Evolutionary conservation across 1,140 invertebrate species (phyloP).

Genomic region (Sesamia nonagrioides): DNA sequence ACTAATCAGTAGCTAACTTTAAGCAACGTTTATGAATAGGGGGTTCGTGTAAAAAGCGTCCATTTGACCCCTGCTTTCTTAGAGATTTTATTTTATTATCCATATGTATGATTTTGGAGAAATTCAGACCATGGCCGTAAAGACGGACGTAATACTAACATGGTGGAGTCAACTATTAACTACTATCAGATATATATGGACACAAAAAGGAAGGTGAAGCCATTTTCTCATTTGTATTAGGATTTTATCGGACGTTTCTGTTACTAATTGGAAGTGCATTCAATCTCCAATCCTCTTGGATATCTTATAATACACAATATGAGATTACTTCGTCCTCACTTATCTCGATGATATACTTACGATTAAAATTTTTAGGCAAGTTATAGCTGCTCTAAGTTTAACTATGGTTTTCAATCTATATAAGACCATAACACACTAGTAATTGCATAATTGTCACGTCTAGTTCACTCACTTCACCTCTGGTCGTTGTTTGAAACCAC

Average conservation of each 20-base stretch:
- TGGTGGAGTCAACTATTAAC: not conserved
- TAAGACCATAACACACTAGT: slow-evolving; percentile 7
- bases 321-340: not conserved
- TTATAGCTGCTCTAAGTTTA: slow-evolving; percentile 36
- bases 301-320: not conserved
- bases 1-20: no score
- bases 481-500: not conserved
- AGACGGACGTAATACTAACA: not conserved
- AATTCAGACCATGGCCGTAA: not conserved
- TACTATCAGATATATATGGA: not conserved
- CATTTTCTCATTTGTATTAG: not conserved
- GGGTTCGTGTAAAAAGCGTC: no score
- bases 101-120: not conserved
- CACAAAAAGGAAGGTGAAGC: not conserved
- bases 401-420: not conserved
- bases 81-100: no score
- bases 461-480: not conserved
- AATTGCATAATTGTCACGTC: slow-evolving; percentile 21
- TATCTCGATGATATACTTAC: slow-evolving; percentile 23
- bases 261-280: slow-evolving; percentile 1
- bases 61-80: no score
- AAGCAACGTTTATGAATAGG: no score
- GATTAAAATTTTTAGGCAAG: slow-evolving; percentile 20
- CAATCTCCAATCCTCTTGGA: not conserved
- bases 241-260: not conserved